Evolutionary conservation across 2,797 vertebrate genomes (phyloP).

Genomic region (Sternarchorhynchus goeldii): DNA sequence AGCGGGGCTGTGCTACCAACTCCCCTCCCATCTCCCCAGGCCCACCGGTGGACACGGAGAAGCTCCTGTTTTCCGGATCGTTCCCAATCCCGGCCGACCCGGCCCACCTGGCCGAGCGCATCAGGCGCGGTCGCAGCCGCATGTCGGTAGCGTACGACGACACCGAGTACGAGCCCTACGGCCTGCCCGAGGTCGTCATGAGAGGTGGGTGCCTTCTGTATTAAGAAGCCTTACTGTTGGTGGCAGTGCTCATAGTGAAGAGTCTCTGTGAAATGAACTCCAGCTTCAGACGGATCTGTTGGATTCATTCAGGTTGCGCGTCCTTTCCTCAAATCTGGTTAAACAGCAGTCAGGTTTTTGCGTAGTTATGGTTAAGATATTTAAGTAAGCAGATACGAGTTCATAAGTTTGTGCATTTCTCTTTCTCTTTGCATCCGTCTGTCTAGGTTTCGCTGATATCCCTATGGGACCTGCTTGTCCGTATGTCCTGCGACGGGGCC

Average conservation of each 20-base stretch:
- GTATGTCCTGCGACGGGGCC: conserved; percentile 80
- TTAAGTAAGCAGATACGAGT: not conserved
- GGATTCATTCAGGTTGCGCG: too few species aligned
- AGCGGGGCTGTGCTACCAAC: conserved; percentile 41
- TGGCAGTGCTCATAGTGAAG: not conserved
- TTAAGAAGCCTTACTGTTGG: too few species aligned
- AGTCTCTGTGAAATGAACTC: not conserved
- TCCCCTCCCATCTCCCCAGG: conserved; percentile 57
- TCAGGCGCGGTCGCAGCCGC: conserved; percentile 71
- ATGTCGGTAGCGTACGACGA: conserved; percentile 81
- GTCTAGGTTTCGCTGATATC: conserved; percentile 83
- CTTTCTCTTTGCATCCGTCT: not conserved
- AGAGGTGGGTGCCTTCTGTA: conserved; percentile 69
- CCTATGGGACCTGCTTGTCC: conserved; percentile 79
- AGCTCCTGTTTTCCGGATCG: conserved; percentile 64
- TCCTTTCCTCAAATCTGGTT: too few species aligned
- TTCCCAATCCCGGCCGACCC: conserved; percentile 78
- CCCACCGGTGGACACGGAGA: conserved; percentile 27
- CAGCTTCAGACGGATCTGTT: not conserved
- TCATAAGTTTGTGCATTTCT: not conserved
- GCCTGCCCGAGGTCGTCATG: conserved; percentile 83
- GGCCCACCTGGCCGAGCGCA: conserved; percentile 73
- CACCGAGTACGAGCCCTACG: conserved; percentile 82
- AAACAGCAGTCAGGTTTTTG: too few species aligned
- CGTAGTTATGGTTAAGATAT: not conserved